phyloP scores from a whole-genome alignment of 2,797 vertebrate species.

The Brachyalestes nurse region DNA sequence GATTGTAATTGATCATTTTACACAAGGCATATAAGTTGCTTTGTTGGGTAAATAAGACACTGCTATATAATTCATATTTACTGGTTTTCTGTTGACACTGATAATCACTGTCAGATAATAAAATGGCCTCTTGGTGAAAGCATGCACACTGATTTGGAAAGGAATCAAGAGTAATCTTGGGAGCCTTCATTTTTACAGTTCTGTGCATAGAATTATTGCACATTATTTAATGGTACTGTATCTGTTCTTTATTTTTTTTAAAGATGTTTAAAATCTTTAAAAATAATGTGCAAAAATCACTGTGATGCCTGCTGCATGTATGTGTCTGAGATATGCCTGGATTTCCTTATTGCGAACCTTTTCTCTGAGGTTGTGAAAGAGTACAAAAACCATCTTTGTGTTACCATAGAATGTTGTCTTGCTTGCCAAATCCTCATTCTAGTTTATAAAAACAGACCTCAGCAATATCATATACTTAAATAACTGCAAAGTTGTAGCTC shows the following conservation, averaged over 20 bases:
- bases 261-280: too few relatives aligned
- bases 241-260: too few relatives aligned
- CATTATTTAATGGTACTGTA: not conserved
- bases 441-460: not conserved
- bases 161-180: not conserved
- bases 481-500: not conserved
- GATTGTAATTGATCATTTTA: not conserved
- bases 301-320: not conserved
- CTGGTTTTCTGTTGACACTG: not conserved
- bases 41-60: not conserved
- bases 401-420: slow-evolving; percentile 41
- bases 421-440: slow-evolving; percentile 10
- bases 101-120: not conserved
- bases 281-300: too few relatives aligned
- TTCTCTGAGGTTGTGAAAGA: not conserved
- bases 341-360: too few relatives aligned
- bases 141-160: not conserved
- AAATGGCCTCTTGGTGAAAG: not conserved
- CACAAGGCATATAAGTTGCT: not conserved
- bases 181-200: too few relatives aligned
- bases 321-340: not conserved
- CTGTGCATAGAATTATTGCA: not conserved
- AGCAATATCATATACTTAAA: not conserved
- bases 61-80: not conserved
- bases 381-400: slow-evolving; percentile 21